Conservation (phyloP, 1,140 invertebrate species). For the Archivesica marissinica region DNA sequence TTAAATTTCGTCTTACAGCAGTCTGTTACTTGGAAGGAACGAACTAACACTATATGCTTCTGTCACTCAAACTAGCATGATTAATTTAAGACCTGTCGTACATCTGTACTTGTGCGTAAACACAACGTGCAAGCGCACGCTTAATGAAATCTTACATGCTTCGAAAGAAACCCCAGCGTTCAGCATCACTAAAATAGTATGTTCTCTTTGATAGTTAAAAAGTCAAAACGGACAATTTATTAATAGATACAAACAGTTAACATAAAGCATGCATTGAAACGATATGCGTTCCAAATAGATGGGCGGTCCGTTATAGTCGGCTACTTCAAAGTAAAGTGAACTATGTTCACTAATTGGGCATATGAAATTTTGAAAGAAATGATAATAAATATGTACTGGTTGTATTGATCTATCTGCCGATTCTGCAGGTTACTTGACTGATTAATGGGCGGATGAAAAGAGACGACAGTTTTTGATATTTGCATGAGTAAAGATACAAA, state of each 20-base stretch:
- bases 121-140: conserved; percentile 42
- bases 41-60: not conserved
- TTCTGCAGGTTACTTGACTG: conserved; percentile 8
- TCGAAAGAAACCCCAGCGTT: conserved; percentile 1
- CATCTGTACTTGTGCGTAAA: conserved; percentile 16
- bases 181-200: not conserved
- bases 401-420: conserved; percentile 23
- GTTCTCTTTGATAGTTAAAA: conserved; percentile 10
- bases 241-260: not conserved
- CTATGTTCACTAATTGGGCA: conserved; percentile 30
- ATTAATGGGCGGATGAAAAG: conserved; percentile 44
- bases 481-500: conserved; percentile 13
- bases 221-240: not conserved
- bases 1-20: not conserved
- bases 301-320: not conserved
- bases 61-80: conserved; percentile 48
- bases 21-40: conserved; percentile 6
- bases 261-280: not conserved
- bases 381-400: conserved; percentile 45
- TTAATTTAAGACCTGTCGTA: conserved; percentile 47
- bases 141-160: conserved; percentile 40
- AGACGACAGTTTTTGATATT: conserved; percentile 36
- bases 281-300: not conserved
- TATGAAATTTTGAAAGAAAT: conserved; percentile 60
- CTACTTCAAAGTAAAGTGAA: conserved; percentile 12